Conservation (phyloP, 2,113 vertebrate genomes). For the Corydoras sp. region DNA sequence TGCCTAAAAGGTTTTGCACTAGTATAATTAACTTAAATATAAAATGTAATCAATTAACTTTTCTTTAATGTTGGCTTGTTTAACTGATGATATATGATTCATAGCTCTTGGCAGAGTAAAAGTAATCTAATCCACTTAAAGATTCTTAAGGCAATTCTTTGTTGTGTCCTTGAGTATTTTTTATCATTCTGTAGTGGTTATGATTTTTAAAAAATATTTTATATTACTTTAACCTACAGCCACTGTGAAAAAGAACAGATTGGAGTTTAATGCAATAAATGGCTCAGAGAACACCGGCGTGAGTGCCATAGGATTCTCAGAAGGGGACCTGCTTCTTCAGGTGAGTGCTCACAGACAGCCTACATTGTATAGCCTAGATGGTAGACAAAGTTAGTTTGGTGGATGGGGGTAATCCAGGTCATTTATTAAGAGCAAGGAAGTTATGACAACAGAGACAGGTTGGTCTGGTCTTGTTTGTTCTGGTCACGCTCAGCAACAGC, state of each 20-base stretch:
- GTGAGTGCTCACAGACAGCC: slow-evolving; percentile 46
- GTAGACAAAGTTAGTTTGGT: slow-evolving; percentile 9
- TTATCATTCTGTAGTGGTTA: too few species aligned
- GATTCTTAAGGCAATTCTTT: too few species aligned
- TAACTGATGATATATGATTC: too few species aligned
- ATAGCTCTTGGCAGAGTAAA: too few species aligned
- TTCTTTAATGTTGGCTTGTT: too few species aligned
- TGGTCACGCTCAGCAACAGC: slow-evolving; percentile 24
- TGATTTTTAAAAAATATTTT: not conserved
- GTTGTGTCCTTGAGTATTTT: too few species aligned
- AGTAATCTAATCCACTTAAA: too few species aligned
- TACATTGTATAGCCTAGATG: slow-evolving; percentile 6
- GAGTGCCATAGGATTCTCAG: slow-evolving; percentile 51
- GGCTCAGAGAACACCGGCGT: not conserved
- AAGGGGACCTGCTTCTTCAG: slow-evolving; percentile 74
- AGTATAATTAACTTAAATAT: too few species aligned
- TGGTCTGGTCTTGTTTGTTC: slow-evolving; percentile 23
- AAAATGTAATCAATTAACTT: too few species aligned
- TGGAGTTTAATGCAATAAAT: slow-evolving; percentile 19
- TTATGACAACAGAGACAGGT: slow-evolving; percentile 43
- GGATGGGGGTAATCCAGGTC: slow-evolving; percentile 26
- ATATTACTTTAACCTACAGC: slow-evolving; percentile 47
- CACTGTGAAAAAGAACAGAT: slow-evolving; percentile 40
- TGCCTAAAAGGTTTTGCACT: too few species aligned
- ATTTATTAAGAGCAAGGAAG: slow-evolving; percentile 27